phyloP scores from a whole-genome alignment of 2,797 vertebrate species.

The Anniella stebbinsi region DNA sequence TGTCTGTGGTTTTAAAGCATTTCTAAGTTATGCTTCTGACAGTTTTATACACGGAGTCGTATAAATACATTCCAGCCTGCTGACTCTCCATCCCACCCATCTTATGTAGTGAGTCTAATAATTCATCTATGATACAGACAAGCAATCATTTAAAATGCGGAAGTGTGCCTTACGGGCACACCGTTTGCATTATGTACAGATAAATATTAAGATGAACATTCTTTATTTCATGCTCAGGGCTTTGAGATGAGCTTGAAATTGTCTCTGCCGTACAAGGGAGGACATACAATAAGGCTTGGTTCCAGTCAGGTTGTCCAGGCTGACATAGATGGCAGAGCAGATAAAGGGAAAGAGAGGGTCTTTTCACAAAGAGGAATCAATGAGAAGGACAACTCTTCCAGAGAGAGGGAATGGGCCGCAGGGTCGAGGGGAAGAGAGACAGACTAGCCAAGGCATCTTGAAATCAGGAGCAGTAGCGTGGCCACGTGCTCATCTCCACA shows the following conservation, averaged over 20 bases:
- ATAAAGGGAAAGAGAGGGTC: slow-evolving; percentile 8
- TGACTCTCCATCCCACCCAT: slow-evolving; percentile 60
- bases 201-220: slow-evolving; percentile 68
- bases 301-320: slow-evolving; percentile 63
- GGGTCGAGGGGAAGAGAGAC: too few relatives aligned
- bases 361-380: background rate
- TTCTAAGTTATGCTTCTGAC: slow-evolving; percentile 73
- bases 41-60: slow-evolving; percentile 65
- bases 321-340: slow-evolving; percentile 63
- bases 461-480: too few relatives aligned
- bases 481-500: too few relatives aligned
- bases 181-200: slow-evolving; percentile 64
- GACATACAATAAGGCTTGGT: slow-evolving; percentile 69
- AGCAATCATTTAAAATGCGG: slow-evolving; percentile 58
- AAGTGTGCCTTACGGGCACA: slow-evolving; percentile 41
- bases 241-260: slow-evolving; percentile 51
- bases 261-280: slow-evolving; percentile 59
- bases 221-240: slow-evolving; percentile 59
- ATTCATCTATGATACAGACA: slow-evolving; percentile 70
- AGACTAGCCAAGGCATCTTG: too few relatives aligned
- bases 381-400: background rate
- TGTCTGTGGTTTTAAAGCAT: slow-evolving; percentile 69
- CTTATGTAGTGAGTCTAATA: slow-evolving; percentile 54
- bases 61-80: slow-evolving; percentile 75
- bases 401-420: too few relatives aligned